Evolutionary conservation across 2,888 invertebrate species (phyloP), one percentile per base, ranked within the genome.

Genomic region (Brachyptera putata): DNA sequence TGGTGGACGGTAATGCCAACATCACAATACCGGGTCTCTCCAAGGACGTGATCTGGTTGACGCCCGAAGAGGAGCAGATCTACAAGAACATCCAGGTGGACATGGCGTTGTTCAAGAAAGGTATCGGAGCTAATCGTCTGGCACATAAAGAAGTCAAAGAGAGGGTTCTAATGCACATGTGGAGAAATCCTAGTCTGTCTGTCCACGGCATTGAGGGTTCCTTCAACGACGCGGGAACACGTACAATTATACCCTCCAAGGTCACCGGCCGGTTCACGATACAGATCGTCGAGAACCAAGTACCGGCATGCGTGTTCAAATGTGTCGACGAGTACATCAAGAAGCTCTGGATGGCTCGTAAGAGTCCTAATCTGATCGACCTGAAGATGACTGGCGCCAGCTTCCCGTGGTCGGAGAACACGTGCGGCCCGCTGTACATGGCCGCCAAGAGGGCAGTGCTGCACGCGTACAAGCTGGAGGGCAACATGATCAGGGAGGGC

Each of bases 181-280:
- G 49, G 49, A 49, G 49, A 3, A 30, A 50, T 16, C 49, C 49
- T 2, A 26, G 49, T n/a, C 49, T 50, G 25, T 26, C 49, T 4
- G 50, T 50, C 5, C 49, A 50, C 30, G 49, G 49, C 30, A 50
- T 50, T 7, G 26, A 50, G 13, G 49, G 49, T 5, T 49, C 49
- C 5, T 50, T 50, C 49, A 24, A 24, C 49, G 49, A 25, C 1
- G n/a, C 49, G 1, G 16, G 16, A 7, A 16, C 26, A 11, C 25
- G 49, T 2, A 50, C 49, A 3, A 25, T 50, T 25, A 50, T 50
- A 26, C 49, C 49, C 7, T 11, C 16, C 16, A 50, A 16, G 3
- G 49, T 50, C 3, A n/a, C 11, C 14, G 49, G 26, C n/a, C 24
- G 30, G n/a, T 50, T 50, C 30, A 26, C 49, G n/a, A 16, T 50